These are phyloP conservation scores for Eucera pruinosa DNA, from an alignment of 2,888 invertebrate genomes.

Conservation along the genomic window DNA sequence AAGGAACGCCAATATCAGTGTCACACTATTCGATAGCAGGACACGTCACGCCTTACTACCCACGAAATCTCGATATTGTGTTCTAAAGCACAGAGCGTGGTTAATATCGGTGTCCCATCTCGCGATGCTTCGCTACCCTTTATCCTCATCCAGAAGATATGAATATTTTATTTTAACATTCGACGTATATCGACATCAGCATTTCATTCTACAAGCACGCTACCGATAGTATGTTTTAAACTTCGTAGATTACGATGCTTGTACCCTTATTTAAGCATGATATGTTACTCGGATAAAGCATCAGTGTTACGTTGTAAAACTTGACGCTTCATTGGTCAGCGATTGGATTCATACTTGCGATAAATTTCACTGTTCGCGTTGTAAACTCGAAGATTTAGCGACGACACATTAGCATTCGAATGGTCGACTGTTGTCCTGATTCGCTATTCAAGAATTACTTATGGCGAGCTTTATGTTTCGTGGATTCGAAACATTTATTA, in stretches of 20 bases:
- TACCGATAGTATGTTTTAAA: neutral
- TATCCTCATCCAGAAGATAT: neutral
- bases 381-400: neutral
- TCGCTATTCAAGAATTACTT: neutral
- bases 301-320: neutral
- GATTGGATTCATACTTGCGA: neutral
- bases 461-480: neutral
- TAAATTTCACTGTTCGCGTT: no score
- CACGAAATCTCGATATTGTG: conserved; percentile 8
- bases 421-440: neutral
- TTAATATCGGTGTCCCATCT: neutral
- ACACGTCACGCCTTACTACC: conserved; percentile 1
- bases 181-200: neutral
- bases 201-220: neutral
- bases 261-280: neutral
- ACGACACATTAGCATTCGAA: conserved; percentile 1
- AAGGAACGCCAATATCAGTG: conserved; percentile 4
- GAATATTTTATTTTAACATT: neutral
- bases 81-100: neutral
- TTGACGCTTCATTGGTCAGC: neutral
- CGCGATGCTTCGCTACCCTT: neutral
- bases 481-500: neutral
- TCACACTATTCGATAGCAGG: conserved; percentile 6
- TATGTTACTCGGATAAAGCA: neutral
- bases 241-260: neutral